Evolutionary conservation across 1,140 invertebrate genomes (phyloP).

Genomic region (Drosophila repleta): DNA sequence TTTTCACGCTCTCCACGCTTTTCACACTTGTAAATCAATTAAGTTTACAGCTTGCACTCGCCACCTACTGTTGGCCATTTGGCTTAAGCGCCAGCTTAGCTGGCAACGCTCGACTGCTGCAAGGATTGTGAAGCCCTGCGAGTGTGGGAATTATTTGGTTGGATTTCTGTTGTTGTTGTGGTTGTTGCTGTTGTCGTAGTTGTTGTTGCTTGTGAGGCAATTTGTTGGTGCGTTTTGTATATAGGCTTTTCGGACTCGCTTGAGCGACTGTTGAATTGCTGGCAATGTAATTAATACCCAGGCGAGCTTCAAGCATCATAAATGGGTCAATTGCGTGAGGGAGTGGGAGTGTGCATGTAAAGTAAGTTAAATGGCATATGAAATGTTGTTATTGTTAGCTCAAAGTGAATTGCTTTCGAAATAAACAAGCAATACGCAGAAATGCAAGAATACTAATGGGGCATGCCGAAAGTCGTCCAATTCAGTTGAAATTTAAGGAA

Average conservation of each 20-base stretch:
- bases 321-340: conserved; percentile 41
- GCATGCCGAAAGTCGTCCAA: background rate
- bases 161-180: conserved; percentile 49
- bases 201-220: conserved; percentile 27
- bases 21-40: conserved; percentile 81
- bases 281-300: conserved; percentile 72
- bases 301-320: conserved; percentile 30
- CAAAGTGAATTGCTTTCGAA: conserved; percentile 14
- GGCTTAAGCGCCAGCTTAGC: conserved; percentile 71
- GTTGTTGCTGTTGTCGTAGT: conserved; percentile 2
- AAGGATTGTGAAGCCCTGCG: conserved; percentile 69
- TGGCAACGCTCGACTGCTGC: conserved; percentile 50
- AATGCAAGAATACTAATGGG: conserved; percentile 1
- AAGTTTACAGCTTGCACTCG: conserved; percentile 64
- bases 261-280: conserved; percentile 65
- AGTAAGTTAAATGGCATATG: conserved; percentile 43
- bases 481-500: conserved; percentile 1
- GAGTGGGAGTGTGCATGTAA: conserved; percentile 7
- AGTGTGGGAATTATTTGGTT: conserved; percentile 67
- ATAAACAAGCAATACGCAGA: conserved; percentile 4
- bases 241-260: conserved; percentile 65
- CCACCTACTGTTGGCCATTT: conserved; percentile 73
- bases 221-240: conserved; percentile 45
- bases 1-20: conserved; percentile 68
- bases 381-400: conserved; percentile 48